Evolutionary conservation across 37 sponge, comb jelly and placozoan species (phyloP), one percentile per base, ranked within the genome.

Genomic region (Halichondria panicea): DNA sequence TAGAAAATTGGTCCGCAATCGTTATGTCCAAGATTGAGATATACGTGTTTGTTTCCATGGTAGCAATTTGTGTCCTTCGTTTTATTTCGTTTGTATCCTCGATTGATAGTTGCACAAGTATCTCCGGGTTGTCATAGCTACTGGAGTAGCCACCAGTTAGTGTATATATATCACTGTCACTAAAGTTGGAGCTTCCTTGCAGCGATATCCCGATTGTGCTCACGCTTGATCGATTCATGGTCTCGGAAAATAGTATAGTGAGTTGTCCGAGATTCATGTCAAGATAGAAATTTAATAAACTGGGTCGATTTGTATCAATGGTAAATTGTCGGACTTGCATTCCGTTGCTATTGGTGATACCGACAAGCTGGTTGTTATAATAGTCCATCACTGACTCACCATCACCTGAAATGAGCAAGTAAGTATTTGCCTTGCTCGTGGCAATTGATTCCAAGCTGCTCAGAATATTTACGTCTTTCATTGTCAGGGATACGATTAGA

Each of bases 361-460:
- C 78, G 4, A 66, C 72, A 2, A 88, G 41, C 22, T 62, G 54
- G 62, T 74, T 83, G 36, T 54, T 50, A 62, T n/a, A 71, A 36
- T 50, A 77, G 55, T 95, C 96, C 15, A 13, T 59, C 13, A 78
- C 77, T 41, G 84, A 50, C 43, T 22, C 60, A 1, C 58, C 27
- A 55, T 22, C 60, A 1, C 58, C 27, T 15, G 67, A 70, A 13
- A 95, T 79, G 39, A 79, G 50, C 8, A 95, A 70, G 81, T 79
- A 91, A 9, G 96, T 95, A 80, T 91, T 52, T n/a, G 78, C 55
- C 0, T 32, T 27, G 35, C 68, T 34, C 5, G 96, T 91, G 18
- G 96, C 96, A 4, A 95, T 87, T 3, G 65, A 71, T n/a, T 87
- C 80, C 61, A 95, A 59, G 64, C 92, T 95, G 65, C 88, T 91